Evolutionary conservation across 2,888 invertebrate genomes (phyloP), one percentile per base, ranked within the genome.

Genomic region (Cosmopolites sordidus): DNA sequence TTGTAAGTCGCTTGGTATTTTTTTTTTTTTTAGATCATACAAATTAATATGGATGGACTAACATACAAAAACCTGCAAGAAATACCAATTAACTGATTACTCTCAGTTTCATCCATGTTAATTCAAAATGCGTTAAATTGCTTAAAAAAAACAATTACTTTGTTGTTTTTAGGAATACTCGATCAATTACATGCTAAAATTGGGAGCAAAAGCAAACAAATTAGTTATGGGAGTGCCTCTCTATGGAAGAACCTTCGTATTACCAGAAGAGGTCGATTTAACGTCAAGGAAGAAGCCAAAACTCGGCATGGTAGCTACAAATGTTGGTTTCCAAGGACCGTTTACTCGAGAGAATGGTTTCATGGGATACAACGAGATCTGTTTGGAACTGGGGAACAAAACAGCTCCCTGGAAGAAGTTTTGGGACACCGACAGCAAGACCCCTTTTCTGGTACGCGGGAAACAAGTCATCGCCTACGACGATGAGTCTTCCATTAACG

Each of bases 341-440:
- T 87, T 77, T 59, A 92, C 88, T 1, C 78, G 80, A 14, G 89
- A 92, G 70, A 81, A 83, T 61, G 92, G 92, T 0, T 91, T 91
- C 62, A 81, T 92, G 75, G 93, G 92, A 1, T 93, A 89, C 68
- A 92, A 92, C 69, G 93, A 85, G 83, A 84, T 89, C 45, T 89
- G 88, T 64, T 64, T 74, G 48, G 80, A 83, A 59, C 64, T 83
- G 14, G 76, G 76, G 38, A 83, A 84, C 64, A 76, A 76, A 12
- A 77, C 81, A 0, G 75, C 80, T 0, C 75, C 77, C 0, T 91
- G 90, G 89, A 77, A 72, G 0, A 77, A 76, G 16, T 79, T 81
- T 54, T 91, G 89, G 89, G 87, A 92, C 66, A 78, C 79, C 0
- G 75, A 76, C 47, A 80, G 82, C 0, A 78, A 80, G 0, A 87